Evolutionary conservation across 2,113 vertebrate species (phyloP).

Genomic region (Piaya cayana): DNA sequence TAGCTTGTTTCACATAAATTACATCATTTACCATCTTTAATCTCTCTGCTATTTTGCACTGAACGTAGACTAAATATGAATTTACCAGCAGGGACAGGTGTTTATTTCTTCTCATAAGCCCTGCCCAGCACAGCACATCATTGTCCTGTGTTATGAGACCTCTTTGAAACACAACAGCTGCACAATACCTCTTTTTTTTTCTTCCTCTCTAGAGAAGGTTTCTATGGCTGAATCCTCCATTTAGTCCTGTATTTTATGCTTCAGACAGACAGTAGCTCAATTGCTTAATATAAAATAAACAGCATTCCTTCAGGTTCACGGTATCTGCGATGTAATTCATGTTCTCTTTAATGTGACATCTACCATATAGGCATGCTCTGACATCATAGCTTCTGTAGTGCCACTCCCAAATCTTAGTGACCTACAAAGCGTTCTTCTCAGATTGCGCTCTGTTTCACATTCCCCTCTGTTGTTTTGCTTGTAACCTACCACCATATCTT

Average conservation of each 20-base stretch:
- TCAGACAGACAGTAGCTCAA: background rate
- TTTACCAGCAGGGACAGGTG: background rate
- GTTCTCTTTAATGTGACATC: background rate
- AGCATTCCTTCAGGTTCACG: background rate
- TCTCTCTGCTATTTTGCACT: background rate
- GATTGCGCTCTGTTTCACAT: background rate
- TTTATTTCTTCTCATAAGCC: background rate
- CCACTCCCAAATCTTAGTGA: background rate
- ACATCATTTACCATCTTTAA: background rate
- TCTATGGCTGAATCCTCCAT: background rate
- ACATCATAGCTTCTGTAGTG: background rate
- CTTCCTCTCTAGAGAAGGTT: background rate
- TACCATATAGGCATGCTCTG: rapidly evolving
- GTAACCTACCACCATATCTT: background rate
- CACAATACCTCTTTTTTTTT: background rate
- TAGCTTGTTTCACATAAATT: background rate
- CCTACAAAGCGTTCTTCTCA: background rate
- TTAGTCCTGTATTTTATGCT: background rate
- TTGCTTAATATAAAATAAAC: background rate
- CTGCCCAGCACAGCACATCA: background rate
- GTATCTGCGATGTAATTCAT: background rate
- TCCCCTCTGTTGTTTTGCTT: background rate
- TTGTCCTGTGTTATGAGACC: background rate
- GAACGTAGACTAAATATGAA: background rate
- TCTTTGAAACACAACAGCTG: background rate